Evolutionary conservation across 2,888 invertebrate genomes (phyloP), one percentile per base, ranked within the genome.

Genomic region (Rotaria magnacalcarata): DNA sequence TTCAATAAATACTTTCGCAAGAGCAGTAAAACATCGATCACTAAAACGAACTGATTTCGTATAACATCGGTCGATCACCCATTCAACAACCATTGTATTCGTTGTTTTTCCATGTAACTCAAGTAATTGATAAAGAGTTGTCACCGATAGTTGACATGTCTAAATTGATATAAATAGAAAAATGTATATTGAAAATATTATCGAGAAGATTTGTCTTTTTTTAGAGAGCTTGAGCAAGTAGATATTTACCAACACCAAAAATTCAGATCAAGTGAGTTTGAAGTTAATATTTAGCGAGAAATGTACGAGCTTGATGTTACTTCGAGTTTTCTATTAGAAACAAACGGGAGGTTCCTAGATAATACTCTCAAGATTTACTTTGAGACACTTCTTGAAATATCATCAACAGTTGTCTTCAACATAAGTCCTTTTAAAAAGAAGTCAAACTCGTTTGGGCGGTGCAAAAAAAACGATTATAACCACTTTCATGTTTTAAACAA

Each of bases 61-160:
- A 91, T 96, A 99, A 91, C 99, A 99, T 87, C 96, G 94, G 92
- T 97, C 96, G 85, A 99, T 96, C 0, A 96, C 95, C 98, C 98
- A 99, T 92, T 99, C 99, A 84, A 99, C 92, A 85, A 99, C 47
- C 80, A 80, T 80, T 80, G 80, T 47, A 80, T 80, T 80, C 11
- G 80, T 80, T 47, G 43, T 80, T 47, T 80, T 47, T 2, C 80
- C 80, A 80, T 80, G 80, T 47, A 80, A 47, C 47, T 80, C 80
- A 80, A 80, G 80, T 80, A 80, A 47, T 80, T 80, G 80, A 80
- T 24, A 80, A 24, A 80, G 47, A 10, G 80, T 80, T 43, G 43
- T 80, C 2, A 80, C 47, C 0, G 80, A 43, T 47, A 80, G 47
- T 80, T 80, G 80, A 47, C 47, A 47, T 80, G 80, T 80, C 80